Base-by-base conservation (phyloP, 1,140 invertebrate genomes). In the Pseudomyrmex concolor region DNA sequence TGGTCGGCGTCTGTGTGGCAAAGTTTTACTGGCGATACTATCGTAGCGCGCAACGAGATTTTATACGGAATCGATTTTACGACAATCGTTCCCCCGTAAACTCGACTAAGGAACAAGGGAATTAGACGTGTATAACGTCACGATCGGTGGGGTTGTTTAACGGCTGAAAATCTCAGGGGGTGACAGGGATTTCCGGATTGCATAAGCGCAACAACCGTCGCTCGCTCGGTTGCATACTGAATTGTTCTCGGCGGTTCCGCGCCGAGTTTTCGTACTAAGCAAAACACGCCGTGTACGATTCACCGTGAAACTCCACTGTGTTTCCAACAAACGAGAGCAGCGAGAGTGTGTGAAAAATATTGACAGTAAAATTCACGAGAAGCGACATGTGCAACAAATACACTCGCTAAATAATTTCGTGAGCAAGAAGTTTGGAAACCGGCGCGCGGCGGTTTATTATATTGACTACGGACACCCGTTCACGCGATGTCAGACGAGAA, bases 1-100 rank as follows among this genome's bases (percentile, higher is more conserved):
- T 5, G 15, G 15, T 19, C 34, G 55, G 10, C 48, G 13, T 43
- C 15, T 17, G 17, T 8, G 22, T 8, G 22, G 22, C 64, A 3
- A 77, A 70, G 19, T 84, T 77, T 84, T 84, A 77, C 17, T 13
- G 22, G 34, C 34, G 34, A 7, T 15, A n/a, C 62, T 78, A 78
- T 50, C 73, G 45, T 51, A 51, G 5, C 45, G 17, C 22, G n/a
- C 9, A 68, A 77, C 50, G 74, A 77, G 74, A 48, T 78, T 63
- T 70, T 76, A 51, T 45, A 25, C 2, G 19, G 45, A 51, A 64
- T 76, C 48, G 71, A 67, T 83, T 83, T 83, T 63, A 55, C 83
- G n/a, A 55, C 48, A 19, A 43, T 68, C 25, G 25, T 25, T 0
- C 0, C 5, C 68, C n/a, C 62, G 8, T 68, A 82, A 83, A 34